phyloP scores from a whole-genome alignment of 2,888 invertebrate genomes.

The Leptura quadrifasciata region DNA sequence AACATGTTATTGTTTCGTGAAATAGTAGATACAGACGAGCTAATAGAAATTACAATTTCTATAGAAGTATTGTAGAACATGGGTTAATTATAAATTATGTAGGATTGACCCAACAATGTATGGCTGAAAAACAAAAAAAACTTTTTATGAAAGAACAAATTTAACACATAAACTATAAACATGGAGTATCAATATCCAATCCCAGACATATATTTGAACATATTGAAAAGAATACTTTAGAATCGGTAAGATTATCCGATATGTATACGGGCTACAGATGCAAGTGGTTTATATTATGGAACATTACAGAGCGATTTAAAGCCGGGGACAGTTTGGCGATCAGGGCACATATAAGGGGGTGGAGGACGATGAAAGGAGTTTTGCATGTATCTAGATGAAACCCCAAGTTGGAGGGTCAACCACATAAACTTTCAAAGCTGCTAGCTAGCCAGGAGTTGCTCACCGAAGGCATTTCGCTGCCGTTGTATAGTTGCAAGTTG shows the following conservation, averaged over 20 bases:
- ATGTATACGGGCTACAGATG: conserved; percentile 51
- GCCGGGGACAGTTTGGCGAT: conserved; percentile 49
- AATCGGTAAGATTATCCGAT: conserved; percentile 50
- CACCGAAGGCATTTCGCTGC: conserved; percentile 68
- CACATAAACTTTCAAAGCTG: conserved; percentile 74
- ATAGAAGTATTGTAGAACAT: no score
- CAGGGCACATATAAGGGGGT: conserved; percentile 48
- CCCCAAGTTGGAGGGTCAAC: conserved; percentile 73
- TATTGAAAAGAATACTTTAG: conserved; percentile 51
- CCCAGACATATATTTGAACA: conserved; percentile 40
- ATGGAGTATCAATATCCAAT: conserved; percentile 35
- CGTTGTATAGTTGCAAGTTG: conserved; percentile 63
- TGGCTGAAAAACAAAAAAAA: conserved; percentile 14
- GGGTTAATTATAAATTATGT: no score
- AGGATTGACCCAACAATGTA: background rate
- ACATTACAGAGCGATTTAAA: conserved; percentile 54
- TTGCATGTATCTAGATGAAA: conserved; percentile 71
- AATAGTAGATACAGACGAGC: no score
- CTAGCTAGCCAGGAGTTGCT: conserved; percentile 69
- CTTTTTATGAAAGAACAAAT: conserved; percentile 31
- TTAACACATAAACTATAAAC: conserved; percentile 36
- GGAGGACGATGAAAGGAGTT: conserved; percentile 65
- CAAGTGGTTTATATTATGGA: conserved; percentile 53
- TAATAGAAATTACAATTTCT: no score
- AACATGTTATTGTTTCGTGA: no score